Evolutionary conservation across 2,888 invertebrate species (phyloP), one percentile per base, ranked within the genome.

Genomic region (Branchellion lobata): DNA sequence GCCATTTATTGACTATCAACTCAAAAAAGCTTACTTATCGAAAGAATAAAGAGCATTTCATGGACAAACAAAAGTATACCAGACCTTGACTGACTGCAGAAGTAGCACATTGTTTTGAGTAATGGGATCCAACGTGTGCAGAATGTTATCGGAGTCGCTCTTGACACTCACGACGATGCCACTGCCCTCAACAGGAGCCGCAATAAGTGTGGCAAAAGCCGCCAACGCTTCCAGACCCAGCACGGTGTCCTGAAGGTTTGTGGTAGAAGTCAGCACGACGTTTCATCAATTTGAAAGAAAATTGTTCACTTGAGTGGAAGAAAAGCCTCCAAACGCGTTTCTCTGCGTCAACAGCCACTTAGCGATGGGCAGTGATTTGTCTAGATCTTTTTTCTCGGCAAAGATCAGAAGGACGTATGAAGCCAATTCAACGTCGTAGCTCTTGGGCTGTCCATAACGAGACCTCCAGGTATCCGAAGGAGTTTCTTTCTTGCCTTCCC

Each of bases 141-240:
- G 18, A 24, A 1, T 57, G 31, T n/a, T 21, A 57, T 53, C 51
- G 11, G 24, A n/a, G 8, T 71, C 73, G 21, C 24, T 40, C 14
- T 1, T 72, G 8, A 79, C 79, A 27, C 29, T 72, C 0, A 79
- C 72, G n/a, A 27, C n/a, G 29, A 79, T 33, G 1, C 79, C 79
- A 27, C n/a, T 27, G 8, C 53, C 36, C 21, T 61, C 21, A 3
- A 11, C 24, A 1, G 73, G 47, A 40, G 34, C 21, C 2, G 34
- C 27, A 34, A 73, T 31, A 11, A 79, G 29, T n/a, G 27, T 1
- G 1, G 73, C 72, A 57, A 79, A 79, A 18, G 73, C 27, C 1
- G 73, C 73, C 73, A 79, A 36, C n/a, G 79, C 79, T 72, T 79
- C 73, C 24, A 79, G 51, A 33, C 57, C 79, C 29, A 79, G 29